Evolutionary conservation across 2,113 vertebrate species (phyloP), one percentile per base, ranked within the genome.

Genomic region (Balaeniceps rex): DNA sequence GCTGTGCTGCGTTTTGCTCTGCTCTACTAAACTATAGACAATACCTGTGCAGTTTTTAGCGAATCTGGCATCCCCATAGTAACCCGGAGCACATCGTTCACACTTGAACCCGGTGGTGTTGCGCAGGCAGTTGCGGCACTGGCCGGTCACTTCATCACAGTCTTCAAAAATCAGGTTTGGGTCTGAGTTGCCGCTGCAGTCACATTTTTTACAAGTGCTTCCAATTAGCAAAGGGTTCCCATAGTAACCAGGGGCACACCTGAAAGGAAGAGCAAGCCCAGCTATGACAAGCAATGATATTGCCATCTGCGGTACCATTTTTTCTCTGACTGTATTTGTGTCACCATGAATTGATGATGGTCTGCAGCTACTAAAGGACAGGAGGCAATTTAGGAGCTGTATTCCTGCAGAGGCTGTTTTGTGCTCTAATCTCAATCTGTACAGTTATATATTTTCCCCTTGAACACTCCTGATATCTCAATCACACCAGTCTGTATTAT

Each of bases 141-240:
- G 98, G 49, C 99, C 99, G 0, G 99, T 99, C 89, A 99, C 95
- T 80, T 99, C 99, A 97, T 99, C 99, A 65, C 99, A 99, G 87
- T 99, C 99, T 51, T 98, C 99, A 96, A 99, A 99, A 95, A 99
- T 99, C 85, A 99, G 96, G 96, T 99, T 99, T 55, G 99, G 99
- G 97, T 99, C 99, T 0, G 99, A 99, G 98, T 99, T 99, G 66
- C 99, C 99, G 24, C 99, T 99, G 97, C 99, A 99, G 97, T 99
- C 98, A 22, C 99, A 99, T 97, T 99, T 99, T 97, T 98, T 99
- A 83, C 99, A 99, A 93, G 98, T 98, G 88, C 98, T 98, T 90
- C 99, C 99, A 19, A 98, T 95, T 12, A 94, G 93, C 97, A 99
- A 98, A 9, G 99, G 99, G 98, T 99, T 99, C 88, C 99, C 99